A percentile compares a stretch with the other conserved stretches of the same genome.
These are phyloP conservation scores for Potorous gilbertii DNA, from an alignment of 2,797 vertebrate species.

Conservation along the genomic window DNA sequence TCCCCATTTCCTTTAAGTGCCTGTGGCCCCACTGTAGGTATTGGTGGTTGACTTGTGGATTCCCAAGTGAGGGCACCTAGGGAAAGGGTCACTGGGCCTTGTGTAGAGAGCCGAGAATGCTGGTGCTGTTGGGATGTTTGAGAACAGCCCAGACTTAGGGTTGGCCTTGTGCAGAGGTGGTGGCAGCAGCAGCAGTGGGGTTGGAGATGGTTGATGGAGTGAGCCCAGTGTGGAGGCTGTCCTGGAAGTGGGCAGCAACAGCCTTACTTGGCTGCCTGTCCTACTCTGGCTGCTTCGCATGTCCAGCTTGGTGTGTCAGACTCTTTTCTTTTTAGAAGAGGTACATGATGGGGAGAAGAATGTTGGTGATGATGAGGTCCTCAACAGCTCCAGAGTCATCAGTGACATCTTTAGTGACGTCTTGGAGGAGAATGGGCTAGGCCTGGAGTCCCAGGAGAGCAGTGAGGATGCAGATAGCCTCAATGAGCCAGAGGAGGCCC, in stretches of 20 bases:
- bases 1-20: background rate
- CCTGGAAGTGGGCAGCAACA: background rate
- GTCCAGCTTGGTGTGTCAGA: accelerated
- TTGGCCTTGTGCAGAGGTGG: too few relatives aligned
- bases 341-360: constrained; percentile 85
- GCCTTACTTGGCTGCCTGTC: background rate
- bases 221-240: background rate
- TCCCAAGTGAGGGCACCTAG: too few relatives aligned
- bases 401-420: constrained; percentile 92
- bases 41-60: background rate
- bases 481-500: constrained; percentile 88
- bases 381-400: constrained; percentile 94
- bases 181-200: too few relatives aligned
- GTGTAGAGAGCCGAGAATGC: too few relatives aligned
- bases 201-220: too few relatives aligned
- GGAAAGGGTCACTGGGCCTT: too few relatives aligned
- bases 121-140: background rate
- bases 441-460: constrained; percentile 77
- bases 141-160: background rate
- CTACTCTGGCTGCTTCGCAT: too few relatives aligned
- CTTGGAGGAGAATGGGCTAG: constrained; percentile 87
- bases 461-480: constrained; percentile 80
- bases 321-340: constrained; percentile 71
- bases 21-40: background rate
- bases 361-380: constrained; percentile 84